phyloP scores from a whole-genome alignment of 1,140 invertebrate genomes.

The Anthonomus grandis region DNA sequence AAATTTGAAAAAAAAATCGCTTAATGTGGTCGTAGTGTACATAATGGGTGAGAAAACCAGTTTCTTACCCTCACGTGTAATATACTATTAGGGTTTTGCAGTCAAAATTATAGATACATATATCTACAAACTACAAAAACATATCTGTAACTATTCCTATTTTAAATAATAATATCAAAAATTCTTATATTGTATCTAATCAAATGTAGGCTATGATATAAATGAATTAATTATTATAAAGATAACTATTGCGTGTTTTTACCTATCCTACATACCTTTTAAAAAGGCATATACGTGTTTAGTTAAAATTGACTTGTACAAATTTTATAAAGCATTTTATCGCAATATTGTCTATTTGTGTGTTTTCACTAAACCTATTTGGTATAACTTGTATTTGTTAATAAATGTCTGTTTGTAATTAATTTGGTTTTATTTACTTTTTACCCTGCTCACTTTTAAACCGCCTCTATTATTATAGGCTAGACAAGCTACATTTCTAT shows the following conservation, averaged over 20 bases:
- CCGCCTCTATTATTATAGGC: too few relatives aligned
- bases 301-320: slow-evolving; percentile 19
- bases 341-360: slow-evolving; percentile 13
- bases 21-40: too few relatives aligned
- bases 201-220: not conserved
- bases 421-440: not conserved
- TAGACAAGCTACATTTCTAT: too few relatives aligned
- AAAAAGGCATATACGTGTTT: not conserved
- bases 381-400: slow-evolving; percentile 20
- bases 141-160: slow-evolving; percentile 14
- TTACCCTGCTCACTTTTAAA: too few relatives aligned
- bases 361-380: slow-evolving; percentile 23
- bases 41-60: too few relatives aligned
- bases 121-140: slow-evolving; percentile 1
- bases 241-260: slow-evolving; percentile 17
- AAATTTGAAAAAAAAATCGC: too few relatives aligned
- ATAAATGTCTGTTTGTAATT: slow-evolving; percentile 24
- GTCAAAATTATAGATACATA: not conserved
- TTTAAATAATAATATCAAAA: not conserved
- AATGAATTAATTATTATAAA: too few relatives aligned
- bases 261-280: not conserved
- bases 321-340: slow-evolving; percentile 25
- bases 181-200: not conserved
- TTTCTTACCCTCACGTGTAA: too few relatives aligned
- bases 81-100: too few relatives aligned